A percentile compares a stretch with the other conserved stretches of the same genome.
phyloP scores from a whole-genome alignment of 2,888 invertebrate genomes.

The Drosophila melanosoma region DNA sequence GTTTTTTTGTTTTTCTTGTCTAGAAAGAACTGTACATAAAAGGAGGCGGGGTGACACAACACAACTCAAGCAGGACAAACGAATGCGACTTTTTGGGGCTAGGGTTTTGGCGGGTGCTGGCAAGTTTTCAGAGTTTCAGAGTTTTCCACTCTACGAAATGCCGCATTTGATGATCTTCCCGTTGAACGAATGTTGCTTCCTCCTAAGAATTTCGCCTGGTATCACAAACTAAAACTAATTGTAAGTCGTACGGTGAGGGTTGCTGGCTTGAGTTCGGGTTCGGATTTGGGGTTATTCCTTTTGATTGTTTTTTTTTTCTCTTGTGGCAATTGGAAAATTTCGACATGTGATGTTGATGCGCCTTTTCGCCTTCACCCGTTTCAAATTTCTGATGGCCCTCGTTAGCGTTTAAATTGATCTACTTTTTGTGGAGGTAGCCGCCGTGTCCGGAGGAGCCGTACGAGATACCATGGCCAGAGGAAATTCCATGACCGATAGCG shows the following conservation, averaged over 20 bases:
- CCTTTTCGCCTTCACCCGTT: slow-evolving; percentile 66
- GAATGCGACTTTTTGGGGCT: slow-evolving; percentile 30
- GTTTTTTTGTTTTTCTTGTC: slow-evolving; percentile 53
- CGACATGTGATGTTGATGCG: slow-evolving; percentile 53
- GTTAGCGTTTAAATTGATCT: slow-evolving; percentile 72
- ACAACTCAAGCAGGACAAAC: slow-evolving; percentile 43
- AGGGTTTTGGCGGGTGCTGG: slow-evolving; percentile 35
- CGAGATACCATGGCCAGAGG: slow-evolving; percentile 44
- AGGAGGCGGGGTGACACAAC: slow-evolving; percentile 47
- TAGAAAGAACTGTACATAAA: slow-evolving; percentile 74
- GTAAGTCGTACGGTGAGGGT: slow-evolving; percentile 79
- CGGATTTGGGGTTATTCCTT: slow-evolving; percentile 40
- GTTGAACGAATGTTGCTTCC: slow-evolving; percentile 49
- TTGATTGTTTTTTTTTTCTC: slow-evolving; percentile 4
- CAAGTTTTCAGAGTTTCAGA: slow-evolving; percentile 49
- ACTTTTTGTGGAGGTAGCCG: slow-evolving; percentile 82
- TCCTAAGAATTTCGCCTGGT: slow-evolving; percentile 78
- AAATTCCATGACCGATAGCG: slow-evolving; percentile 21
- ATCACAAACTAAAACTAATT: slow-evolving; percentile 84
- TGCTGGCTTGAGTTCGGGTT: slow-evolving; percentile 49
- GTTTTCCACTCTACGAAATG: slow-evolving; percentile 18
- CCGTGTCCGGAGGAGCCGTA: slow-evolving; percentile 52
- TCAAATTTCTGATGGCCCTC: slow-evolving; percentile 65
- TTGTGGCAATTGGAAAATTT: slow-evolving; percentile 46
- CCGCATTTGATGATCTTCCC: slow-evolving; percentile 41